phyloP scores from a whole-genome alignment of 2,888 invertebrate genomes.

The Deilephila elpenor region DNA sequence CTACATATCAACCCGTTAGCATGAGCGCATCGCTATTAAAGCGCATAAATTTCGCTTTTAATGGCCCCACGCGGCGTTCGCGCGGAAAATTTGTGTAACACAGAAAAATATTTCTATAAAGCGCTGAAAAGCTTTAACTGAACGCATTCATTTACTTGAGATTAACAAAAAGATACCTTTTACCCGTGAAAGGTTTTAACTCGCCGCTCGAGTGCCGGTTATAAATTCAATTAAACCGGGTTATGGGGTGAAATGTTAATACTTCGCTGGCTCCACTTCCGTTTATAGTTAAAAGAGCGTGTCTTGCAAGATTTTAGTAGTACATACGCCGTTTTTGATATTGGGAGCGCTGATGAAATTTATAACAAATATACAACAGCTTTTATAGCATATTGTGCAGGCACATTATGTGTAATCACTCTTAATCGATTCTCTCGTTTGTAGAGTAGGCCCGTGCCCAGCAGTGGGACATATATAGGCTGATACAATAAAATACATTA shows the following conservation, averaged over 20 bases:
- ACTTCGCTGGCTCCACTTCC: neutral
- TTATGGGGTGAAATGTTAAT: conserved; percentile 16
- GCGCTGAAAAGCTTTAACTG: conserved; percentile 27
- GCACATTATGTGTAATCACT: no score
- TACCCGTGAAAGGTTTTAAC: conserved; percentile 24
- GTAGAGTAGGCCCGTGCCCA: no score
- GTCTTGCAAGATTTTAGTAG: neutral
- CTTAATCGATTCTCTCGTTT: no score
- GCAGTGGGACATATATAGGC: no score
- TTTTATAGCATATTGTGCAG: no score
- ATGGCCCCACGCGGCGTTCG: conserved; percentile 26
- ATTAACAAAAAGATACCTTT: conserved; percentile 27
- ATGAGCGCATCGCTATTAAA: conserved; percentile 12
- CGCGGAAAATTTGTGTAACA: conserved; percentile 24
- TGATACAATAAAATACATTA: no score
- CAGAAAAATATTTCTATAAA: conserved; percentile 27
- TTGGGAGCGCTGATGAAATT: neutral
- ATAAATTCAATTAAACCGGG: conserved; percentile 20
- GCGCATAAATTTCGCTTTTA: conserved; percentile 28
- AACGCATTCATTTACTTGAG: conserved; percentile 25
- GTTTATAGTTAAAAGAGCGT: neutral
- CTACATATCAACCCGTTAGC: conserved; percentile 10
- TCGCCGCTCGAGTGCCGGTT: conserved; percentile 4
- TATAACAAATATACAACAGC: neutral
- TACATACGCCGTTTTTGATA: neutral